phyloP scores from a whole-genome alignment of 1,140 invertebrate species.

The Sitobion miscanthi region DNA sequence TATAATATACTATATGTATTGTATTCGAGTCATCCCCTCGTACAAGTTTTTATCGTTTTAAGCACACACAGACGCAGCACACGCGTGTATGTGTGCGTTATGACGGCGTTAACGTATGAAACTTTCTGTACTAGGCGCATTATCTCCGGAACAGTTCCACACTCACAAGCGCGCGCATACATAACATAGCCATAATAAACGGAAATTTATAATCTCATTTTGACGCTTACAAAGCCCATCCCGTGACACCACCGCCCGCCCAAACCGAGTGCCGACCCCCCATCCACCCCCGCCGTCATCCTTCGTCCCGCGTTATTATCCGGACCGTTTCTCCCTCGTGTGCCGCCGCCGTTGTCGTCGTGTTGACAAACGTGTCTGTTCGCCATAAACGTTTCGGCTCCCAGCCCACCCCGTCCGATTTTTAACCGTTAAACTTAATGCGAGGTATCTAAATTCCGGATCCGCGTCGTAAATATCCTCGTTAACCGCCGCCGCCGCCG shows the following conservation, averaged over 20 bases:
- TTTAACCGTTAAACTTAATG: constrained; percentile 54
- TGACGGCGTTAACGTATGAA: constrained; percentile 34
- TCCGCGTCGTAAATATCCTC: constrained; percentile 45
- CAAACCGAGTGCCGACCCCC: too few relatives aligned
- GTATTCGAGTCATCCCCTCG: not conserved
- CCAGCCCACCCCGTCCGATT: constrained; percentile 8
- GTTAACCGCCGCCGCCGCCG: constrained; percentile 25
- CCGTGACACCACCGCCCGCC: not conserved
- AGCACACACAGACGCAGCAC: not conserved
- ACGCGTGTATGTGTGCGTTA: not conserved
- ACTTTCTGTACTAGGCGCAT: constrained; percentile 32
- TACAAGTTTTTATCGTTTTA: constrained; percentile 49
- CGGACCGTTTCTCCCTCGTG: constrained; percentile 26
- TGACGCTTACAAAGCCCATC: constrained; percentile 38
- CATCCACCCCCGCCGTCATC: not conserved
- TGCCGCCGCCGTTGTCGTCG: not conserved
- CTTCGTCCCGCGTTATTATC: constrained; percentile 23
- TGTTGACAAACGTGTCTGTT: constrained; percentile 55
- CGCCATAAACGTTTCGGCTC: constrained; percentile 29
- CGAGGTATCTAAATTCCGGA: constrained; percentile 51
- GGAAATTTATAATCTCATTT: constrained; percentile 54
- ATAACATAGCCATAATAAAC: constrained; percentile 51
- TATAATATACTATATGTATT: not conserved
- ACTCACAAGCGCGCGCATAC: not conserved
- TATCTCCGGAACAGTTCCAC: constrained; percentile 47